Conservation (phyloP, 2,888 invertebrate genomes). For the Drosophila dives region DNA sequence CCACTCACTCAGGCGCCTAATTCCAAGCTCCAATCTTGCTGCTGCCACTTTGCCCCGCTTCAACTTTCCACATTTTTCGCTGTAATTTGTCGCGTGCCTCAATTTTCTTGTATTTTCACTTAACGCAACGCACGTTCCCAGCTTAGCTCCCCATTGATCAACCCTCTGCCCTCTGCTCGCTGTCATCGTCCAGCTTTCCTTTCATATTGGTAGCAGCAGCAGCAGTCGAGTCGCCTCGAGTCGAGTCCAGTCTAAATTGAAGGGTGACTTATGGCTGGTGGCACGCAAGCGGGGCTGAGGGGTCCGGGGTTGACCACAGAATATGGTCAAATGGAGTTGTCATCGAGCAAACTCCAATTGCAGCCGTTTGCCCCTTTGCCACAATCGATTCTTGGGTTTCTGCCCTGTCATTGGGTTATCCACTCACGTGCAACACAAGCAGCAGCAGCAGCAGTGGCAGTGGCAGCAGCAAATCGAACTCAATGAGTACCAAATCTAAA, state of each 20-base stretch:
- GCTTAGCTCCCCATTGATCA: conserved; percentile 46
- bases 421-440: conserved; percentile 58
- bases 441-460: not conserved
- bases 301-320: not conserved
- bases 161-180: conserved; percentile 22
- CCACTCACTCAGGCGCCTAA: conserved; percentile 72
- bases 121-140: conserved; percentile 72
- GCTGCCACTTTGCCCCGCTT: conserved; percentile 4
- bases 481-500: conserved; percentile 3
- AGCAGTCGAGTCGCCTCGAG: not conserved
- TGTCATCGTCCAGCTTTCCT: conserved; percentile 54
- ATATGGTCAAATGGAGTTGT: conserved; percentile 48
- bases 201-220: conserved; percentile 37
- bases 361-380: conserved; percentile 24
- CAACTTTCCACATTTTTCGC: conserved; percentile 38
- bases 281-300: conserved; percentile 3
- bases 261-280: conserved; percentile 71
- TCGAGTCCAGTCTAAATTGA: conserved; percentile 51
- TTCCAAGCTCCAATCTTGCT: conserved; percentile 52
- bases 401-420: conserved; percentile 68
- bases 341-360: conserved; percentile 54
- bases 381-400: conserved; percentile 36
- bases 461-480: not conserved
- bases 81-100: conserved; percentile 71
- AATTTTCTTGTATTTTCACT: conserved; percentile 73